These are phyloP conservation scores for Rhodophaea formosa DNA, from an alignment of 2,888 invertebrate genomes.

Conservation along the genomic window DNA sequence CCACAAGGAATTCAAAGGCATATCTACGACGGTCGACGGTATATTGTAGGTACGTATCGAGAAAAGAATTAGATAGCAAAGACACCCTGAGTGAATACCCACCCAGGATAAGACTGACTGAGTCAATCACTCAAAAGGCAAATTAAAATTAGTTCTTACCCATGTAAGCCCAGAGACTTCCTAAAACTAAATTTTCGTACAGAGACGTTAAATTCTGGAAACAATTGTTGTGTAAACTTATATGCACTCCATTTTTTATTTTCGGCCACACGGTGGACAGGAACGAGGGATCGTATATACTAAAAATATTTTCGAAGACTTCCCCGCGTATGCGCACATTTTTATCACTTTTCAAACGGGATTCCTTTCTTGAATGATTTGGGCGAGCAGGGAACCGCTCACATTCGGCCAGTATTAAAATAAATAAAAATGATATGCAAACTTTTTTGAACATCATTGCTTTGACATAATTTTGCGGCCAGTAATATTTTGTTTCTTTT, in stretches of 20 bases:
- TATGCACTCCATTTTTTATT: conserved; percentile 61
- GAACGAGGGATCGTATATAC: conserved; percentile 69
- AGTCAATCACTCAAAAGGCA: too few species aligned
- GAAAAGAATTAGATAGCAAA: too few species aligned
- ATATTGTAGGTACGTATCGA: too few species aligned
- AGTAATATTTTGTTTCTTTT: conserved; percentile 4
- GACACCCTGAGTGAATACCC: too few species aligned
- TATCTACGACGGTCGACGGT: too few species aligned
- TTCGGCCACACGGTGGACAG: conserved; percentile 72
- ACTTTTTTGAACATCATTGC: conserved; percentile 14
- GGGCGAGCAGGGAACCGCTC: conserved; percentile 34
- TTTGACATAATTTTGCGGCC: conserved; percentile 11
- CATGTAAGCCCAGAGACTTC: conserved; percentile 74
- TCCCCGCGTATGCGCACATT: conserved; percentile 39
- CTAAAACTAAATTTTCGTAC: conserved; percentile 64
- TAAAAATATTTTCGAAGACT: conserved; percentile 63
- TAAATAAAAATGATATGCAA: conserved; percentile 23
- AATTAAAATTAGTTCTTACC: conserved; percentile 60
- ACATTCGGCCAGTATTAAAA: conserved; percentile 33
- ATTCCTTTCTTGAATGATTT: conserved; percentile 42
- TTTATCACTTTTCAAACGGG: conserved; percentile 30
- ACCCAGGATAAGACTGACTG: too few species aligned
- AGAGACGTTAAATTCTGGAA: conserved; percentile 67
- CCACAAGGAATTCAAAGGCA: too few species aligned
- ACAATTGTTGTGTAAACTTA: conserved; percentile 62